Conservation (phyloP, 1,140 invertebrate species). For the Drosophila yakuba region DNA sequence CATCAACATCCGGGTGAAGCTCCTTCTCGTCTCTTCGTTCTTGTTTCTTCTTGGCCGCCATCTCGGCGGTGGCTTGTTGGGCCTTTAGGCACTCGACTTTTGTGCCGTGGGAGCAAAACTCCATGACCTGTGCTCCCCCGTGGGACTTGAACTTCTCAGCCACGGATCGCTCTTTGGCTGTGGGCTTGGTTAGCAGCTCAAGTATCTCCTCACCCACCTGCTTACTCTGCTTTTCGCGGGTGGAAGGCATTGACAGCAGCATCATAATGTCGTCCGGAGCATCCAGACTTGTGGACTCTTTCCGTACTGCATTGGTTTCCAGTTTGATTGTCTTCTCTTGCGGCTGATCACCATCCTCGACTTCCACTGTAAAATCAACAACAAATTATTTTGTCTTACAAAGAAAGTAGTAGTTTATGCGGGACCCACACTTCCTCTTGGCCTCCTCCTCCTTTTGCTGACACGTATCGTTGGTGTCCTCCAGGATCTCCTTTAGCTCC, state of each 20-base stretch:
- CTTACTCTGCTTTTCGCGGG: constrained; percentile 97
- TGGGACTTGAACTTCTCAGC: constrained; percentile 98
- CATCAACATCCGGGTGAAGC: constrained; percentile 12
- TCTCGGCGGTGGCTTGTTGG: constrained; percentile 85
- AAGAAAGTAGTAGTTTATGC: neutral
- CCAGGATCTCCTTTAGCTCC: constrained; percentile 89
- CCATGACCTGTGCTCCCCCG: constrained; percentile 96
- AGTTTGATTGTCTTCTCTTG: constrained; percentile 53
- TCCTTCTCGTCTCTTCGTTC: constrained; percentile 83
- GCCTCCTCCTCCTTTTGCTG: constrained; percentile 67
- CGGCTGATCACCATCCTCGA: constrained; percentile 25
- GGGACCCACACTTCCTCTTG: constrained; percentile 84
- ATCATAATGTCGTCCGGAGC: constrained; percentile 89
- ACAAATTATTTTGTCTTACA: neutral
- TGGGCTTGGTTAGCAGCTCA: constrained; percentile 96
- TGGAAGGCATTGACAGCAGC: constrained; percentile 96
- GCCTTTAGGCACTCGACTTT: constrained; percentile 93
- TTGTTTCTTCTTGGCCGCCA: constrained; percentile 78
- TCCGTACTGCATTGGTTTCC: constrained; percentile 46
- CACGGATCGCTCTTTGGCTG: constrained; percentile 96
- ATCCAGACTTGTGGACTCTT: constrained; percentile 86
- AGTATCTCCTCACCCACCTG: constrained; percentile 98
- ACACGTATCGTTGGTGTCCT: constrained; percentile 85
- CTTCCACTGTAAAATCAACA: constrained; percentile 29
- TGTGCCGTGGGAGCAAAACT: constrained; percentile 98